Conservation (phyloP, 2,113 vertebrate species). For the Hyaena hyaena region DNA sequence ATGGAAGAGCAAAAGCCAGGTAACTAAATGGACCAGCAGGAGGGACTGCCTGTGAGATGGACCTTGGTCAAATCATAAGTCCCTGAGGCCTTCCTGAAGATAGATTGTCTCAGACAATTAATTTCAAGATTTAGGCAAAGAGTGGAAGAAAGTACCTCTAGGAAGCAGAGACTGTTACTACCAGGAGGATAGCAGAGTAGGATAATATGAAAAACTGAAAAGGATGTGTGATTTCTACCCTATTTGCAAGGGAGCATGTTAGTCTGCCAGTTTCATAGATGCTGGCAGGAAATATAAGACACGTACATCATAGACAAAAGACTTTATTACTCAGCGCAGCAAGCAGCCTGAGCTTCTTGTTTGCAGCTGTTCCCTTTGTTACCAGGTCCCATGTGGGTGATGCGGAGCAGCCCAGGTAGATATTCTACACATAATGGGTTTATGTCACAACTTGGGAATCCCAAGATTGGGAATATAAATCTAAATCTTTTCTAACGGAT, state of each 20-base stretch:
- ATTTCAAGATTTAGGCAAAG: neutral
- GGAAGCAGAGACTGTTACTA: neutral
- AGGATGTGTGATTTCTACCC: neutral
- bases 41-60: neutral
- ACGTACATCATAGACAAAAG: neutral
- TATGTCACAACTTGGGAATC: neutral
- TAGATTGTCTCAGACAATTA: neutral
- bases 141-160: neutral
- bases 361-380: neutral
- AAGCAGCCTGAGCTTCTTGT: neutral
- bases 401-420: neutral
- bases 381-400: accelerated
- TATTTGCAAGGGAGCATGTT: neutral
- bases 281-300: neutral
- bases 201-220: neutral
- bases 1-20: neutral
- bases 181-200: neutral
- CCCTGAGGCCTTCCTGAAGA: neutral
- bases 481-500: neutral
- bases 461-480: neutral
- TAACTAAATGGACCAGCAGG: neutral
- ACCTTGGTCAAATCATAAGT: neutral
- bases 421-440: neutral
- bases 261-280: neutral
- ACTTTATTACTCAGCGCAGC: neutral